Conservation (phyloP, 1,140 invertebrate genomes). For the Apis laboriosa region DNA sequence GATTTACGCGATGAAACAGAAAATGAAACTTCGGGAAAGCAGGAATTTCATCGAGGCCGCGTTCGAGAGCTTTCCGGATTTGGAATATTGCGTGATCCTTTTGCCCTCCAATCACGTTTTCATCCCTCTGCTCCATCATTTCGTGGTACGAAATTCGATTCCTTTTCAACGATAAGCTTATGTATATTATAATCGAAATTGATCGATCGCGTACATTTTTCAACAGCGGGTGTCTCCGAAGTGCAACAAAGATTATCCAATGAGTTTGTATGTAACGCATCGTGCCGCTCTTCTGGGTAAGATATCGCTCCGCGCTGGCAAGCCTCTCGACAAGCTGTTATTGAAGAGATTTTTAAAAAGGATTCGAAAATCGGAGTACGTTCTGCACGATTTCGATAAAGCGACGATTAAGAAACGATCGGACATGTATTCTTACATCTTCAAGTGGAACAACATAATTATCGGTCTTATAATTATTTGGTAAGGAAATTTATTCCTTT, state of each 20-base stretch:
- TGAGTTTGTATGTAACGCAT: slow-evolving; percentile 85
- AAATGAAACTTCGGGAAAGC: slow-evolving; percentile 79
- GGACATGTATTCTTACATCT: slow-evolving; percentile 67
- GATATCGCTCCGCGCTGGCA: slow-evolving; percentile 57
- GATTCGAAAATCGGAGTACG: slow-evolving; percentile 50
- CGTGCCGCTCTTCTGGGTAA: slow-evolving; percentile 81
- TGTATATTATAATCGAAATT: too few species aligned
- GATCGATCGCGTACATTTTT: slow-evolving; percentile 34
- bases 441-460: slow-evolving; percentile 79
- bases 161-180: not conserved
- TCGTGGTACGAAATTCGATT: slow-evolving; percentile 80
- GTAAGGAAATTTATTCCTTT: slow-evolving; percentile 25
- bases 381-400: slow-evolving; percentile 65
- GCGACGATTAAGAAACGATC: slow-evolving; percentile 18
- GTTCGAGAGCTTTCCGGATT: slow-evolving; percentile 85
- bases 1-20: slow-evolving; percentile 45
- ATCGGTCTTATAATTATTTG: slow-evolving; percentile 80
- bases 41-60: slow-evolving; percentile 84
- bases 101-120: slow-evolving; percentile 83
- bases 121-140: slow-evolving; percentile 84
- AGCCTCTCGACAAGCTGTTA: slow-evolving; percentile 50
- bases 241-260: slow-evolving; percentile 81
- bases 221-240: slow-evolving; percentile 82
- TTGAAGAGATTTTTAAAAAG: slow-evolving; percentile 59
- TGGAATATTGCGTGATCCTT: slow-evolving; percentile 85